phyloP scores from a whole-genome alignment of 2,888 invertebrate species.

The Euphydryas editha region DNA sequence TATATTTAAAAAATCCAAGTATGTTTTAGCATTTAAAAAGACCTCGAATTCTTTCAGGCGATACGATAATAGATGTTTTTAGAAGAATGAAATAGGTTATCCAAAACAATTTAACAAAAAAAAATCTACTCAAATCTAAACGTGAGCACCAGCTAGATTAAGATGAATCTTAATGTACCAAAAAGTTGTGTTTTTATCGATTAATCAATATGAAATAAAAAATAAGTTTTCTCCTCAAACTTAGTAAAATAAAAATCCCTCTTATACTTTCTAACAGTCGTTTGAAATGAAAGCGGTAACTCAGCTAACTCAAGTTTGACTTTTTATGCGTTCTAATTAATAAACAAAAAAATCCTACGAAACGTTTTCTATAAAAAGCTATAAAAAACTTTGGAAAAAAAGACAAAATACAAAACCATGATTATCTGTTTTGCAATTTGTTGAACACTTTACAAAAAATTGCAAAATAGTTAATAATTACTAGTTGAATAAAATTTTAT shows the following conservation, averaged over 20 bases:
- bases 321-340: slow-evolving; percentile 7
- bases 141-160: no score
- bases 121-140: no score
- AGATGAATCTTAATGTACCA: neutral
- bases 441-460: neutral
- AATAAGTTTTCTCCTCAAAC: neutral
- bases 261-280: slow-evolving; percentile 16
- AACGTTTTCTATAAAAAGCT: neutral
- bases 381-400: neutral
- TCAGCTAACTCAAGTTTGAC: slow-evolving; percentile 1
- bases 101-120: no score
- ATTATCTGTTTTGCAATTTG: no score
- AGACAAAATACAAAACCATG: neutral
- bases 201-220: neutral
- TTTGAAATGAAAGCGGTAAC: slow-evolving; percentile 19
- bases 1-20: no score
- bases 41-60: no score
- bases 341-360: neutral
- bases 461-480: neutral
- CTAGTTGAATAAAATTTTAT: neutral
- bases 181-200: neutral
- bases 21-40: no score
- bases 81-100: no score
- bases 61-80: no score
- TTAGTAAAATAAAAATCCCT: neutral